A percentile compares a stretch with the other conserved stretches of the same genome.
These are phyloP conservation scores for Boloria euphrosyne DNA, from an alignment of 2,888 invertebrate genomes.

Conservation along the genomic window DNA sequence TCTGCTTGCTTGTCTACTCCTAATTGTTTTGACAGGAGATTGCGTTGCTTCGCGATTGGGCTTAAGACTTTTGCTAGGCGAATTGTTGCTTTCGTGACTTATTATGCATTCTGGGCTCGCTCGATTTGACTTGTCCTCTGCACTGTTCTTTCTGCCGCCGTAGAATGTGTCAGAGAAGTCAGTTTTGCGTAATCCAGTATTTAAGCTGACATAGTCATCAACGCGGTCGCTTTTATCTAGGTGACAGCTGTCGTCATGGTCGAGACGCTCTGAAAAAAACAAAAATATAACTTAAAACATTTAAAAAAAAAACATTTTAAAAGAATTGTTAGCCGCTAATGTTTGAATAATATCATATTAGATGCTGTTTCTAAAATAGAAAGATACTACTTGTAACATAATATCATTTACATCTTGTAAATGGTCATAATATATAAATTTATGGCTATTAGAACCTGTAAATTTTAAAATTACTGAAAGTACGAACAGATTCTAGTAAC, in stretches of 20 bases:
- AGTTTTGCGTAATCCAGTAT: slow-evolving; percentile 87
- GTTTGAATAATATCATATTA: too few species aligned
- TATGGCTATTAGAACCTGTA: too few species aligned
- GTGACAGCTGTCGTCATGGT: slow-evolving; percentile 74
- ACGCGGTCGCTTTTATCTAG: slow-evolving; percentile 65
- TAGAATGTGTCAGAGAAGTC: slow-evolving; percentile 85
- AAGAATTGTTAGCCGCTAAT: too few species aligned
- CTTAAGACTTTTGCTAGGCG: slow-evolving; percentile 71
- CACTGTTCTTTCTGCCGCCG: slow-evolving; percentile 75
- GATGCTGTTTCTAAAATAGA: too few species aligned
- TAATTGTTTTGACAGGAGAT: slow-evolving; percentile 66
- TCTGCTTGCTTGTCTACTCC: slow-evolving; percentile 72
- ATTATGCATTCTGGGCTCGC: slow-evolving; percentile 73
- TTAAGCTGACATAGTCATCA: slow-evolving; percentile 85
- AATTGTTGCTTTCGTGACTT: slow-evolving; percentile 65
- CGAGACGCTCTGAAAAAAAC: slow-evolving; percentile 84
- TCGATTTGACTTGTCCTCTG: slow-evolving; percentile 68
- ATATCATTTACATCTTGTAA: too few species aligned
- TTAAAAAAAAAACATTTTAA: too few species aligned
- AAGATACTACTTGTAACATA: too few species aligned
- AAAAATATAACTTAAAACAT: not conserved
- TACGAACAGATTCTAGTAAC: not conserved
- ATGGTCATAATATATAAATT: too few species aligned
- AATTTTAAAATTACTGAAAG: too few species aligned
- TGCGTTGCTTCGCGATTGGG: slow-evolving; percentile 64